A percentile compares a stretch with the other conserved stretches of the same genome.
These are phyloP conservation scores for Pristionchus japonicus DNA, from an alignment of 2,888 invertebrate genomes.

Conservation along the genomic window DNA sequence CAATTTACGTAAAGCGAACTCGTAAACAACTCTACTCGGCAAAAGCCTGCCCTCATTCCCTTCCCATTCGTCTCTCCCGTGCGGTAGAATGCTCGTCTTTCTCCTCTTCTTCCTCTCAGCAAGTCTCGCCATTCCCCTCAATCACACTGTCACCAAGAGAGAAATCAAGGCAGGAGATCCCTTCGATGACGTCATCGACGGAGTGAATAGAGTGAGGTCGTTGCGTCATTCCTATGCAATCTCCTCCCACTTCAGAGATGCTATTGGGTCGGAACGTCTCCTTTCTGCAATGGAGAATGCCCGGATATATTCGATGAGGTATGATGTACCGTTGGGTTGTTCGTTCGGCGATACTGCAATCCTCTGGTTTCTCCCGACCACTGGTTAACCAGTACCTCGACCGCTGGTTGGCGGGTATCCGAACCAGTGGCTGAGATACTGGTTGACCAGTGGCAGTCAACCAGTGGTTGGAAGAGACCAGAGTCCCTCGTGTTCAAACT, in stretches of 20 bases:
- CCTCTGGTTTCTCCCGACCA: neutral
- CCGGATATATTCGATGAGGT: neutral
- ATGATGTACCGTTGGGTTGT: neutral
- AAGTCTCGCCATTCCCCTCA: neutral
- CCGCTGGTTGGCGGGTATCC: no score
- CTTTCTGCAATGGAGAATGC: neutral
- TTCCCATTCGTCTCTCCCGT: neutral
- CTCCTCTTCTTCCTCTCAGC: neutral
- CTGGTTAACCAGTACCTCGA: no score
- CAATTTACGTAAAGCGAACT: no score
- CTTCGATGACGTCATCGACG: neutral
- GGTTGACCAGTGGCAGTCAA: no score
- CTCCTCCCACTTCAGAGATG: neutral
- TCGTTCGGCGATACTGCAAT: neutral
- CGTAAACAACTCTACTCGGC: no score
- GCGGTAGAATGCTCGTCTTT: constrained; percentile 1
- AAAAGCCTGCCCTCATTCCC: neutral
- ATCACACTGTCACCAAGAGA: neutral
- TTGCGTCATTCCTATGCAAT: neutral
- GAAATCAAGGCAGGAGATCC: neutral
- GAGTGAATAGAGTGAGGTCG: neutral
- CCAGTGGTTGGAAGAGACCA: no score
- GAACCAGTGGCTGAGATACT: neutral
- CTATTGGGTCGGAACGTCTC: neutral
- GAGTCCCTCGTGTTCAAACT: no score